phyloP scores from a whole-genome alignment of 2,797 vertebrate species.

The Xyrichtys novacula region DNA sequence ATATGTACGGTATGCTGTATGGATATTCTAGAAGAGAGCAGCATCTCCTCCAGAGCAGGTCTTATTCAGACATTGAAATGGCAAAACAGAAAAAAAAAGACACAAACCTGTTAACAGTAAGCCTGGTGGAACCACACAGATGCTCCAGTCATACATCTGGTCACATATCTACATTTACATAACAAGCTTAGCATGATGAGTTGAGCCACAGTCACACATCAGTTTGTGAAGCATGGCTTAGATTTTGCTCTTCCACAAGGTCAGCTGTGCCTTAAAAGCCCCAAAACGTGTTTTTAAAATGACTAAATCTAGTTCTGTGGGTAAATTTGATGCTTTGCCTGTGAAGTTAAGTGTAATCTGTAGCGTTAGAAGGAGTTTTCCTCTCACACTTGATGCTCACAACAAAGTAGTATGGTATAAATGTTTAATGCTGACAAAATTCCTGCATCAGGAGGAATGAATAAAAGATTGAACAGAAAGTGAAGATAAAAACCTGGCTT shows the following conservation, averaged over 20 bases:
- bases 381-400: neutral
- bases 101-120: constrained; percentile 5
- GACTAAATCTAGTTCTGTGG: neutral
- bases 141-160: constrained; percentile 38
- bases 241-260: neutral
- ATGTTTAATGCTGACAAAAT: neutral
- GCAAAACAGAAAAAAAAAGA: constrained; percentile 8
- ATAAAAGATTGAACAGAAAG: neutral
- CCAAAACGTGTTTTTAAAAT: neutral
- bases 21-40: too few relatives aligned
- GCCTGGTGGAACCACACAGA: constrained; percentile 22
- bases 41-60: too few relatives aligned
- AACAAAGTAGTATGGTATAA: neutral
- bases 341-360: neutral
- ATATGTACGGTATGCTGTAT: too few relatives aligned
- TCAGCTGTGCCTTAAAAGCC: constrained; percentile 3
- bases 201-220: neutral
- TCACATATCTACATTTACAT: constrained; percentile 39
- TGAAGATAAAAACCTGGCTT: neutral
- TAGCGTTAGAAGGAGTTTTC: too few relatives aligned
- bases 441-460: neutral
- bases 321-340: neutral
- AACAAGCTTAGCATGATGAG: constrained; percentile 37
- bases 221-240: neutral
- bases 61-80: neutral